Percentiles rank a stretch among this genome's conserved stretches.
These are phyloP conservation scores for Triplophysa dalaica DNA, from an alignment of 2,113 vertebrate species.

Conservation along the genomic window DNA sequence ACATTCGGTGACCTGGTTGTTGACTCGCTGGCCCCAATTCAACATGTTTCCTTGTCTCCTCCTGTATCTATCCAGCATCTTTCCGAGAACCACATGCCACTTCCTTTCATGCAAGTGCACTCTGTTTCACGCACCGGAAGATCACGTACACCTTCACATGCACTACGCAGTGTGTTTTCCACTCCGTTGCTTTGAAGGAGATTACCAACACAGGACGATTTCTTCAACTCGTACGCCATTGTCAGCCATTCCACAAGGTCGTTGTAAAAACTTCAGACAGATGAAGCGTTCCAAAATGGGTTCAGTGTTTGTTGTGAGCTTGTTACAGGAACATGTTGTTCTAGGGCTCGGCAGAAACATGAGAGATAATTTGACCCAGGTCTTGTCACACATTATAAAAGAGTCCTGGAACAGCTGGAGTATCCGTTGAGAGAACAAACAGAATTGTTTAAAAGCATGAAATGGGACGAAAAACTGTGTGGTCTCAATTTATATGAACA, in stretches of 20 bases:
- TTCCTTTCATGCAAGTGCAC: slow-evolving; percentile 9
- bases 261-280: not conserved
- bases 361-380: not conserved
- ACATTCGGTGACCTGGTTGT: not conserved
- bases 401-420: slow-evolving; percentile 10
- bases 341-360: slow-evolving; percentile 14
- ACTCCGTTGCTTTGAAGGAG: not conserved
- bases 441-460: slow-evolving; percentile 30
- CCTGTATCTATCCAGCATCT: not conserved
- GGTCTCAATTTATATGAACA: not conserved
- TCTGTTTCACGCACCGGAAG: not conserved
- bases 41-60: not conserved
- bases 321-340: not conserved
- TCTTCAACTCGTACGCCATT: not conserved
- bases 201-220: not conserved
- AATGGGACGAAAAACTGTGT: not conserved
- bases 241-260: not conserved
- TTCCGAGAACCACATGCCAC: not conserved
- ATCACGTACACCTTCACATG: not conserved
- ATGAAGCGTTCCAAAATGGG: not conserved
- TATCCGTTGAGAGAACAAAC: slow-evolving; percentile 4
- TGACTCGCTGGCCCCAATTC: slow-evolving; percentile 20
- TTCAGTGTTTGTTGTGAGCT: not conserved
- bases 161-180: not conserved
- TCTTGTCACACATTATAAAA: slow-evolving; percentile 14